These are phyloP conservation scores for Cyclopterus lumpus DNA, from an alignment of 2,797 vertebrate species.

Conservation along the genomic window DNA sequence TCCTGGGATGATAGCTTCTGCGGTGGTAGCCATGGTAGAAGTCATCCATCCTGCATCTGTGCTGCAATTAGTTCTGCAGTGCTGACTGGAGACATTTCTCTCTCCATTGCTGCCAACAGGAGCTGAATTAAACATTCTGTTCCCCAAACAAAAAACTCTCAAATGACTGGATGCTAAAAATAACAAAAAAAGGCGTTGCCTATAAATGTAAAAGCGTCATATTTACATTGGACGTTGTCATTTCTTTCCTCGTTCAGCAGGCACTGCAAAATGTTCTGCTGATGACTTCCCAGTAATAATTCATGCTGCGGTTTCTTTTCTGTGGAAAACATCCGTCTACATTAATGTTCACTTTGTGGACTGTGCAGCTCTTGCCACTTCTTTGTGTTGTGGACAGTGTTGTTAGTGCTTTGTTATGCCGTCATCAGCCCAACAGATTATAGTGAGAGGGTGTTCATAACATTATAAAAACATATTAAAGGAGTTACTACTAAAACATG, in stretches of 20 bases:
- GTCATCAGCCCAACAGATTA: neutral
- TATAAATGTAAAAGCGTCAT: neutral
- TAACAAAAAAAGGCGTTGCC: neutral
- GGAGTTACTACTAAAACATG: neutral
- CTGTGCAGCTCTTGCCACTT: neutral
- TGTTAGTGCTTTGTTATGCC: neutral
- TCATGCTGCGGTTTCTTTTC: neutral
- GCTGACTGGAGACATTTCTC: constrained; percentile 23
- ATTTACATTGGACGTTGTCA: neutral
- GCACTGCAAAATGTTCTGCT: neutral
- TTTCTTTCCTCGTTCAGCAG: neutral
- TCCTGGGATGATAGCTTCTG: constrained; percentile 2
- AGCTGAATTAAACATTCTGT: constrained; percentile 22
- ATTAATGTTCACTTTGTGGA: constrained; percentile 10
- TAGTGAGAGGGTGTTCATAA: neutral
- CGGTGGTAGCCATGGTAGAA: constrained; percentile 7
- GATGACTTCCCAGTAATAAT: neutral
- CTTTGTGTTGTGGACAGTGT: neutral
- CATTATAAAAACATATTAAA: neutral
- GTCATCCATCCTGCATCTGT: constrained; percentile 27
- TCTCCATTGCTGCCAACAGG: constrained; percentile 20
- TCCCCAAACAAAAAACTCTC: neutral
- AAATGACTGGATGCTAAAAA: constrained; percentile 4
- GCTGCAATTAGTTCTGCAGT: constrained; percentile 43
- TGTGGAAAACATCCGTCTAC: constrained; percentile 3